Evolutionary conservation across 2,113 vertebrate genomes (phyloP).

Genomic region (Craseonycteris thonglongyai): DNA sequence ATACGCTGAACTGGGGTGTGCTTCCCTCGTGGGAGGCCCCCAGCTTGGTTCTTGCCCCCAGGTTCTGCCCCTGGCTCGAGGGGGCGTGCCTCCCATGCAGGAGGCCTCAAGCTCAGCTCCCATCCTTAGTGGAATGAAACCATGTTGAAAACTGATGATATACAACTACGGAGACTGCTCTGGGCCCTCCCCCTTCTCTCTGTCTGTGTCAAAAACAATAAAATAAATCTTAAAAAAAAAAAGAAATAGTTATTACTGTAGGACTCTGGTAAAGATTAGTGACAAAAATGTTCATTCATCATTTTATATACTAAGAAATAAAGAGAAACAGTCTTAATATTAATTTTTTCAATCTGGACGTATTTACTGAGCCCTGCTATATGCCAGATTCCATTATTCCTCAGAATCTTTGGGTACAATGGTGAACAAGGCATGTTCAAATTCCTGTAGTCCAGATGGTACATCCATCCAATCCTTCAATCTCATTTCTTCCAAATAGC

Average conservation of each 20-base stretch:
- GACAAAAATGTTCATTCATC: not conserved
- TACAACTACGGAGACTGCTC: too few species aligned
- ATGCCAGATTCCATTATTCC: not conserved
- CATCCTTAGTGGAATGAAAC: too few species aligned
- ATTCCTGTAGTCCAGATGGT: not conserved
- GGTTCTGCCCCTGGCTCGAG: too few species aligned
- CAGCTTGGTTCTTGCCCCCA: too few species aligned
- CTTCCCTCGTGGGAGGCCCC: too few species aligned
- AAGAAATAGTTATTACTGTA: not conserved
- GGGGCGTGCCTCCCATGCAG: too few species aligned
- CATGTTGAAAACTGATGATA: too few species aligned
- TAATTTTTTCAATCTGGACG: not conserved
- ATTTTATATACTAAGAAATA: not conserved
- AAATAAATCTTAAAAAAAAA: too few species aligned
- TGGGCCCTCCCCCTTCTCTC: too few species aligned
- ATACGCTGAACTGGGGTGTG: too few species aligned
- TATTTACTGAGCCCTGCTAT: not conserved
- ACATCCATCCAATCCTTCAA: not conserved
- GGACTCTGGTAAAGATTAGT: not conserved
- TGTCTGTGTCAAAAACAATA: too few species aligned
- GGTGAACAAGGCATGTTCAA: not conserved
- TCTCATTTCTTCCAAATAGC: not conserved
- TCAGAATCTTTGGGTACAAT: not conserved
- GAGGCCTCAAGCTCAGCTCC: too few species aligned
- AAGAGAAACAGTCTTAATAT: not conserved